These are phyloP conservation scores for Anneissia japonica DNA, from an alignment of 35 echinoderm and acorn worm genomes.

Conservation along the genomic window DNA sequence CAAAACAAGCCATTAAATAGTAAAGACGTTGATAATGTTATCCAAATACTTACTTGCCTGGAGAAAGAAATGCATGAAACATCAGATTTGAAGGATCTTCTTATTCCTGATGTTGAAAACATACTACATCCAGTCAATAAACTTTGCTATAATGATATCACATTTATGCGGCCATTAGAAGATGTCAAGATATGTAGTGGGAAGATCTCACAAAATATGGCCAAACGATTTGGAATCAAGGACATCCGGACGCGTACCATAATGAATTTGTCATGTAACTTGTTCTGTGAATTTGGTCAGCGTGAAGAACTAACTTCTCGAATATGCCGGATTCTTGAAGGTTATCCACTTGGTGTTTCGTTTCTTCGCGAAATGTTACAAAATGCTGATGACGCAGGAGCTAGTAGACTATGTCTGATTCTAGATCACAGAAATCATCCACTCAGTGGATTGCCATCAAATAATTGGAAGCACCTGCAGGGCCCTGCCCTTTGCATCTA, in stretches of 20 bases:
- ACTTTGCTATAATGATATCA: no score
- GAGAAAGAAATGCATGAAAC: no score
- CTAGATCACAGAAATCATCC: constrained; percentile 51
- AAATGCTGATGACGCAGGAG: constrained; percentile 78
- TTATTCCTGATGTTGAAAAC: no score
- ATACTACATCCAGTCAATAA: no score
- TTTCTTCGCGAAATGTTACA: constrained; percentile 77
- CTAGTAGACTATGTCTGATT: constrained; percentile 61
- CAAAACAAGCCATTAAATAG: no score
- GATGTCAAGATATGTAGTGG: no score
- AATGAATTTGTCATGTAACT: no score
- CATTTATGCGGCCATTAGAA: no score
- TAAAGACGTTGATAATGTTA: no score
- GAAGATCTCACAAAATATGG: no score
- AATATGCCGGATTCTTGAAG: constrained; percentile 39
- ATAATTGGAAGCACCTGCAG: constrained; percentile 22
- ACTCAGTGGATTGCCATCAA: not conserved
- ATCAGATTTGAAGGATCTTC: no score
- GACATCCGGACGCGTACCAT: not conserved
- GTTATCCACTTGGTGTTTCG: constrained; percentile 28
- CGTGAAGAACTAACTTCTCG: constrained; percentile 57
- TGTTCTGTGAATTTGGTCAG: constrained; percentile 81
- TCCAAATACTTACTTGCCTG: no score
- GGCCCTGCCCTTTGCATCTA: constrained; percentile 63
- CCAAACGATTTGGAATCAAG: not conserved